Conservation (phyloP, 1,140 invertebrate genomes). For the Anthonomus grandis region DNA sequence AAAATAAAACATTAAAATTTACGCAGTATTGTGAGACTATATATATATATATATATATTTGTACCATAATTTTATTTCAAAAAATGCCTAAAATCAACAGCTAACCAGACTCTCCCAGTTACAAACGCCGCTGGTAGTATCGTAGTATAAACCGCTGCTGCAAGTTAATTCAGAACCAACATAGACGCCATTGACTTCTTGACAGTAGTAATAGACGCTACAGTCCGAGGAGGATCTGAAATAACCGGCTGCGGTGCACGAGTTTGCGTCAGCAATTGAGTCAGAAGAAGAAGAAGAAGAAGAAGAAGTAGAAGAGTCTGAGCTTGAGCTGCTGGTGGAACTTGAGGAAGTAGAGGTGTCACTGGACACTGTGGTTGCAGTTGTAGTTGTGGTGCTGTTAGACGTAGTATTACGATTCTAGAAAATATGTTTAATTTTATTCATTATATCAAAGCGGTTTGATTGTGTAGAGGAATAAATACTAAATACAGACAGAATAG, state of each 20-base stretch:
- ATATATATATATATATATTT: too few species aligned
- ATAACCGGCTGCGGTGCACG: slow-evolving; percentile 20
- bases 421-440: not conserved
- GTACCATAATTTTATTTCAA: too few species aligned
- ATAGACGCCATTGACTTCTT: slow-evolving; percentile 5
- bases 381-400: slow-evolving; percentile 2
- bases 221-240: slow-evolving; percentile 22
- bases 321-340: slow-evolving; percentile 1
- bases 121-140: slow-evolving; percentile 14
- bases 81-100: too few species aligned
- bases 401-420: not conserved
- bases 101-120: too few species aligned
- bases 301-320: slow-evolving; percentile 1
- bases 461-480: too few species aligned
- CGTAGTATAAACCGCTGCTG: slow-evolving; percentile 21
- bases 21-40: too few species aligned
- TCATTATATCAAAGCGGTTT: too few species aligned
- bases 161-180: slow-evolving; percentile 14
- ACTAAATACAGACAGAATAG: too few species aligned
- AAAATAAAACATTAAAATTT: too few species aligned
- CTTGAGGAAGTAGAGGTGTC: not conserved
- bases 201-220: slow-evolving; percentile 25
- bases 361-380: slow-evolving; percentile 9
- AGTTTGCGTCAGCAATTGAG: not conserved
- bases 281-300: not conserved